Conservation (phyloP, 2,113 vertebrate genomes). For the Verasper variegatus region DNA sequence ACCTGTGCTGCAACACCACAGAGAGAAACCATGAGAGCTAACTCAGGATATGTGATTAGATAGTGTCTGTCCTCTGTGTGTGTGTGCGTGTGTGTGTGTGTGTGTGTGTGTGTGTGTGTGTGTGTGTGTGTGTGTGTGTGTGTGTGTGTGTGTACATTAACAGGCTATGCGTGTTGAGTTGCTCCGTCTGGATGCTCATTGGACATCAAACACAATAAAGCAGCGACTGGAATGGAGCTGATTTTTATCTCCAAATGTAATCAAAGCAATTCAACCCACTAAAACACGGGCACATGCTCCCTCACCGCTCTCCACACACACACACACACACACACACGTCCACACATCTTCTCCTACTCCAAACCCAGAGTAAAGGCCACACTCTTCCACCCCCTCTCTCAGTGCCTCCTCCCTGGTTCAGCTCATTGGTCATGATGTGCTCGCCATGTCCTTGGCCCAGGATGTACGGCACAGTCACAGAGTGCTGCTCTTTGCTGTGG, state of each 20-base stretch:
- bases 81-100: background rate
- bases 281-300: slow-evolving; percentile 56
- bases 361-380: slow-evolving; percentile 61
- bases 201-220: slow-evolving; percentile 78
- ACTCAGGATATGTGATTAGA: background rate
- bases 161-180: slow-evolving; percentile 49
- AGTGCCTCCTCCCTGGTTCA: slow-evolving; percentile 62
- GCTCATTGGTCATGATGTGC: slow-evolving; percentile 70
- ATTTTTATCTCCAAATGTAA: slow-evolving; percentile 77
- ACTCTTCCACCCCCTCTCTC: slow-evolving; percentile 58
- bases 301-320: slow-evolving; percentile 21
- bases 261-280: slow-evolving; percentile 71
- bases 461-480: slow-evolving; percentile 51
- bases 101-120: background rate
- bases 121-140: slow-evolving; percentile 3
- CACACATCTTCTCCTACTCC: slow-evolving; percentile 35
- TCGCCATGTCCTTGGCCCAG: slow-evolving; percentile 71
- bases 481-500: slow-evolving; percentile 74
- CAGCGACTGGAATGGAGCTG: slow-evolving; percentile 60
- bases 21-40: background rate
- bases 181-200: slow-evolving; percentile 68
- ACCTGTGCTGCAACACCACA: slow-evolving; percentile 19
- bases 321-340: slow-evolving; percentile 16
- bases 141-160: slow-evolving; percentile 20
- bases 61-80: slow-evolving; percentile 1